Conservation (phyloP, 2,113 vertebrate genomes). For the Clarias macrocephalus region DNA sequence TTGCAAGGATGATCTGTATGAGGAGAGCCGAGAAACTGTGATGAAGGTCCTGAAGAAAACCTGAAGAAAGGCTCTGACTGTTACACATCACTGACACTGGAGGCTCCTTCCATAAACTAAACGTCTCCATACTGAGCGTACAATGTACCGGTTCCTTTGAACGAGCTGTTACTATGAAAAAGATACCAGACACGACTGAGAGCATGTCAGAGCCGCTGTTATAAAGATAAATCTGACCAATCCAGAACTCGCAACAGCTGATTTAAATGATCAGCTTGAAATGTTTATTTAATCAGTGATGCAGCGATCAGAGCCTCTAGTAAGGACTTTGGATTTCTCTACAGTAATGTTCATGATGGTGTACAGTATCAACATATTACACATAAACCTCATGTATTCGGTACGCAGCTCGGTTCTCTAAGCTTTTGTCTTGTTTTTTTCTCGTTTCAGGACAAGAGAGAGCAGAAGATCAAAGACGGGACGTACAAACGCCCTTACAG, state of each 20-base stretch:
- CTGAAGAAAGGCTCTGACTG: not conserved
- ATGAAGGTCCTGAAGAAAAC: not conserved
- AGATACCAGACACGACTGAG: not conserved
- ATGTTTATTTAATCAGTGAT: not conserved
- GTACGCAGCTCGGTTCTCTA: not conserved
- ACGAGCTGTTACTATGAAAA: not conserved
- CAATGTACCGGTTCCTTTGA: no score
- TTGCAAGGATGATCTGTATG: not conserved
- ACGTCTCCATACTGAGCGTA: no score
- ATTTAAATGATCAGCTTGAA: not conserved
- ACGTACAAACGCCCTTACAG: conserved; percentile 67
- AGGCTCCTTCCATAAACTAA: not conserved
- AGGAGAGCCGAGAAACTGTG: no score
- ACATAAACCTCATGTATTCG: no score
- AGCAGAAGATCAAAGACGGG: conserved; percentile 79
- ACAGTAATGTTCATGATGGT: no score
- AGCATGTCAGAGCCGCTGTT: not conserved
- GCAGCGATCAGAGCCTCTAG: not conserved
- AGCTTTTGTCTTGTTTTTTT: not conserved
- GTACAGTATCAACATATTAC: no score
- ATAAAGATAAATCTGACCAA: not conserved
- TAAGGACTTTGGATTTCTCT: no score
- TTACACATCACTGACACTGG: not conserved
- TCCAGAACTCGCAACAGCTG: not conserved
- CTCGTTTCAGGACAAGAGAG: conserved; percentile 74